Conservation (phyloP, 1,140 invertebrate species). For the Tetranychus urticae region DNA sequence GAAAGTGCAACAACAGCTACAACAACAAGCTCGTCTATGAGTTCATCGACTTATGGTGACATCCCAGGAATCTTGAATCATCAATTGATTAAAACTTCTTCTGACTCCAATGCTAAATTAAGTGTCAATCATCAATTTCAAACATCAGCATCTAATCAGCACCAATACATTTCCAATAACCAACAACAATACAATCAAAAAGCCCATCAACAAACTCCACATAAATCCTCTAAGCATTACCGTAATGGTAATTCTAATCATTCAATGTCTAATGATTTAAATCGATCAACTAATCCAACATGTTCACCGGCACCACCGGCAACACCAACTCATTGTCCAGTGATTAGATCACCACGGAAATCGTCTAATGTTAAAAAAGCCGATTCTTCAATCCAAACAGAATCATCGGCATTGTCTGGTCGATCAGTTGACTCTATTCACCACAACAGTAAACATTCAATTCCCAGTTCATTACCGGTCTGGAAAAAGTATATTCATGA, state of each 20-base stretch:
- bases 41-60: constrained; percentile 2
- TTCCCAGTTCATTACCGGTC: not conserved
- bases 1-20: constrained; percentile 2
- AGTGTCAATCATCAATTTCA: not conserved
- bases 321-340: not conserved
- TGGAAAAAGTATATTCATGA: constrained; percentile 1
- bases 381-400: constrained; percentile 1
- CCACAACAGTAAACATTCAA: too few relatives aligned
- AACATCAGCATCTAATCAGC: not conserved
- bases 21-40: constrained; percentile 1
- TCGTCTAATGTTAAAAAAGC: not conserved
- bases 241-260: not conserved
- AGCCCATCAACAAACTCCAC: not conserved
- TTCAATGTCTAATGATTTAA: not conserved
- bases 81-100: too few relatives aligned
- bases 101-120: too few relatives aligned
- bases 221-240: not conserved
- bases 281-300: not conserved
- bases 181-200: not conserved
- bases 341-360: not conserved
- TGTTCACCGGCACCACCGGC: not conserved
- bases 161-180: not conserved
- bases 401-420: not conserved
- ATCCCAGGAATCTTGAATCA: not conserved
- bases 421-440: too few relatives aligned